Base-by-base conservation (phyloP, 2,797 vertebrate species). In the Xiphorhynchus erythropygius region DNA sequence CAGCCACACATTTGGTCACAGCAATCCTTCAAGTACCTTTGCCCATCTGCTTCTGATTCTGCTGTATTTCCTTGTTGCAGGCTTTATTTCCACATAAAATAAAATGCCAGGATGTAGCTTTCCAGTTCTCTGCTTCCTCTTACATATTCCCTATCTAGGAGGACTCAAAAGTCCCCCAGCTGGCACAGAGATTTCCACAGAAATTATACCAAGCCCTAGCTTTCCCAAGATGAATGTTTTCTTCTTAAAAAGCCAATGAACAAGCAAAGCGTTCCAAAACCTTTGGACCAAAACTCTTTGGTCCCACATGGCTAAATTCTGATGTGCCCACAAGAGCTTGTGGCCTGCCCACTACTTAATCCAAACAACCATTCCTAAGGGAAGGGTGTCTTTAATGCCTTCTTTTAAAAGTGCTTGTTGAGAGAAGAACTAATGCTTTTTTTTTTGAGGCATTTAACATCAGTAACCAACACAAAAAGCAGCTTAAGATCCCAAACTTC, bases 21-120 rank as follows among this genome's bases (percentile, higher is more conserved):
- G 33, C n/a, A 78, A 84, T 80, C 30, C 30, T 89, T 84, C 74
- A 59, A 53, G 62, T 50, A 41, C 39, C 39, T 69, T 84, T 85
- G 28, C 42, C 44, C 78, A 74, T 77, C 88, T 93, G 81, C 53
- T 90, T 47, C 73, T 53, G 42, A 39, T 64, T 90, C 84, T 87
- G 44, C 37, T 70, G 35, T 33, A 77, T 93, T 93, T 89, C 82
- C 59, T 90, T 60, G 28, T 63, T 94, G 68, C 33, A 60, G 55
- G 35, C 17, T 90, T 96, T 91, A 81, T 71, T 91, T 71, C 55
- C 47, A 79, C 37, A 39, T 53, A 76, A 90, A 90, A 90, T 37
- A 59, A 89, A 94, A 80, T 65, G 41, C 53, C 57, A 84, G 76
- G 75, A 83, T 16, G 24, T 3, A 82, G 46, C 57, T 77, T 83